Conservation (phyloP, 2,797 vertebrate species). For the Emys orbicularis region DNA sequence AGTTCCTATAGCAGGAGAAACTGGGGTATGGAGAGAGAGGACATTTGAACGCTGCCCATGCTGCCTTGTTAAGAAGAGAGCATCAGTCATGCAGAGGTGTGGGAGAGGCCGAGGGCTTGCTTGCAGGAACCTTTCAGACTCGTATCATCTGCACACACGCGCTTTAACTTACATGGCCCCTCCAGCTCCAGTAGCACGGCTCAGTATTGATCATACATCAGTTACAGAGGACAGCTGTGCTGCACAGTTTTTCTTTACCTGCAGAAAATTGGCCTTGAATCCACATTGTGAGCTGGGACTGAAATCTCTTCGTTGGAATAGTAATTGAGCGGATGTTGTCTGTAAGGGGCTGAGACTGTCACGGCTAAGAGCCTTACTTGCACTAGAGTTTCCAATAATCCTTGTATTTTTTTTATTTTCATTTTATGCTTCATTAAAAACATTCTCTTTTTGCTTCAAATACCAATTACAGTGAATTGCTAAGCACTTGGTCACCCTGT, state of each 20-base stretch:
- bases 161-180: background rate
- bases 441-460: constrained; percentile 20
- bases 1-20: too few species aligned
- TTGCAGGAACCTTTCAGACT: background rate
- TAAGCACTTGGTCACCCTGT: background rate
- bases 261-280: background rate
- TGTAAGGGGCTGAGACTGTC: background rate
- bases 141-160: background rate
- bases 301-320: background rate
- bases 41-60: too few species aligned
- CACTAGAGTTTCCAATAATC: background rate
- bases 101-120: background rate
- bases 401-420: background rate
- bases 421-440: constrained; percentile 12
- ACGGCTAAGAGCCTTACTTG: background rate
- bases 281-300: background rate
- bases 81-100: too few species aligned
- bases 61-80: too few species aligned
- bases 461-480: constrained; percentile 11
- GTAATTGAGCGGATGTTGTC: background rate
- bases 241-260: accelerated
- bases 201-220: too few species aligned
- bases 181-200: background rate
- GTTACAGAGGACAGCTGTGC: background rate
- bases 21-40: too few species aligned